A percentile compares a stretch with the other conserved stretches of the same genome.
phyloP scores from a whole-genome alignment of 2,113 vertebrate species.

The Malurus cyaneus region DNA sequence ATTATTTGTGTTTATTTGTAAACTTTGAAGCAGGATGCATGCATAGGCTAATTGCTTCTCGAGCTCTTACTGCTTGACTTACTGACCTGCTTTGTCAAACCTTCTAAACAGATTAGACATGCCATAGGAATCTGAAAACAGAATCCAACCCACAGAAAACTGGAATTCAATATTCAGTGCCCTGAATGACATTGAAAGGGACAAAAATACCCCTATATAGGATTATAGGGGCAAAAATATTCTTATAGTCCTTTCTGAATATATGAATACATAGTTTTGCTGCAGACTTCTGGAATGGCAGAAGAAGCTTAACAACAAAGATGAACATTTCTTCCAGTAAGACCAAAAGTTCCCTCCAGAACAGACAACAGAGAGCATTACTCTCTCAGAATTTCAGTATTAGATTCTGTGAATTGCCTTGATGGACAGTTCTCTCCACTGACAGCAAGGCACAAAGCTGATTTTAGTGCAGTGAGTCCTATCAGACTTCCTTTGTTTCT shows the following conservation, averaged over 20 bases:
- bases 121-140: neutral
- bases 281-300: neutral
- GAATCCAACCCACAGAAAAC: neutral
- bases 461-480: neutral
- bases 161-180: neutral
- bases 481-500: neutral
- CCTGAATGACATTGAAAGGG: neutral
- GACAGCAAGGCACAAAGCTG: neutral
- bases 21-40: neutral
- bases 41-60: neutral
- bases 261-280: neutral
- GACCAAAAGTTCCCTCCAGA: neutral
- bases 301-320: neutral
- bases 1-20: neutral
- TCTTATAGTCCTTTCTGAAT: neutral
- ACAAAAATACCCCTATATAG: neutral
- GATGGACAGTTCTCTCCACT: neutral
- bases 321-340: neutral
- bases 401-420: neutral
- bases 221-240: neutral
- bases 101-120: neutral
- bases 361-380: neutral
- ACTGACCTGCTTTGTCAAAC: neutral
- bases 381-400: neutral
- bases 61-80: neutral